A percentile compares a stretch with the other conserved stretches of the same genome.
Evolutionary conservation across 2,113 vertebrate species (phyloP).

Genomic region (Dryoscopus gambensis): DNA sequence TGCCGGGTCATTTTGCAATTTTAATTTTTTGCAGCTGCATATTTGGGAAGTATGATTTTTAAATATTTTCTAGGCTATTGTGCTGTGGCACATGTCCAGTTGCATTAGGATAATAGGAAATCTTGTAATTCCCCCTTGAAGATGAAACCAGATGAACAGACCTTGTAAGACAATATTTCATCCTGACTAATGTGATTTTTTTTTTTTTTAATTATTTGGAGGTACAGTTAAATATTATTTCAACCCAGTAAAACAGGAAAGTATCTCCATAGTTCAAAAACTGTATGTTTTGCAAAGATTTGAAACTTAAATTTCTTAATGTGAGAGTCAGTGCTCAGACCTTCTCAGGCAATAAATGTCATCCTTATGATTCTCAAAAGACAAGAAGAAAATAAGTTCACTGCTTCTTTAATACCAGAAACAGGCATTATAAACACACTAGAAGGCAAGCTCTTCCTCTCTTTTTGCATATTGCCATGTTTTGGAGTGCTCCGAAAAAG

Average conservation of each 20-base stretch:
- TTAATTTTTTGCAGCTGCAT: conserved; percentile 41
- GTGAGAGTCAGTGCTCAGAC: neutral
- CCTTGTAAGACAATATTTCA: neutral
- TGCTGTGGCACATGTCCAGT: conserved; percentile 11
- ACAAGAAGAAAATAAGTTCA: neutral
- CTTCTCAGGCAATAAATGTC: neutral
- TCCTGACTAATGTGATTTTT: neutral
- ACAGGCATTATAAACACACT: neutral
- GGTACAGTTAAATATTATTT: neutral
- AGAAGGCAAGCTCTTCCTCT: neutral
- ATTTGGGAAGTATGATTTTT: neutral
- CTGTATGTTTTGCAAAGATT: neutral
- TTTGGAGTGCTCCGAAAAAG: neutral
- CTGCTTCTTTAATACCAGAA: neutral
- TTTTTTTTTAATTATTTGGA: neutral
- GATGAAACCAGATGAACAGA: neutral
- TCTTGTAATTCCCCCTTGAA: conserved; percentile 9
- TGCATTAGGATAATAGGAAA: conserved; percentile 28
- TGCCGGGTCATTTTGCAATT: conserved; percentile 23
- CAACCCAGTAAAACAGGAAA: neutral
- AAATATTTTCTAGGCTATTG: neutral
- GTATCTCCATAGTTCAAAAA: neutral
- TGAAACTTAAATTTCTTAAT: neutral
- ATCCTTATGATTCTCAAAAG: neutral
- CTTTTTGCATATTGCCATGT: neutral